Evolutionary conservation across 2,797 vertebrate genomes (phyloP).

Genomic region (Podarcis lilfordi): DNA sequence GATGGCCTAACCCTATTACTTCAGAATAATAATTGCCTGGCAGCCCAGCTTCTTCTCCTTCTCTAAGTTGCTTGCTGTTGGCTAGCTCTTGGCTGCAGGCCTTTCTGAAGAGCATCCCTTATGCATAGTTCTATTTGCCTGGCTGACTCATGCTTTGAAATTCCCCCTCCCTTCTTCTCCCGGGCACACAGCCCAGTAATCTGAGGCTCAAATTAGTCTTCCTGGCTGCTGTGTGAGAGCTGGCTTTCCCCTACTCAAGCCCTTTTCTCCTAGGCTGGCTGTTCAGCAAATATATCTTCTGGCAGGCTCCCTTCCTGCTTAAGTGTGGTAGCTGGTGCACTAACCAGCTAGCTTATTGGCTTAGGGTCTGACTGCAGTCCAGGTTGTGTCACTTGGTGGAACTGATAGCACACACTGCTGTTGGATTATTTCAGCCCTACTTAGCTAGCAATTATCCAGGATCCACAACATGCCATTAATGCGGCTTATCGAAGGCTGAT

Average conservation of each 20-base stretch:
- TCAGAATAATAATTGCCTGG: conserved; percentile 35
- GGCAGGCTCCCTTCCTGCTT: not conserved
- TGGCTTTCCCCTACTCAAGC: not conserved
- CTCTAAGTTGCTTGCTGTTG: conserved; percentile 29
- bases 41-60: conserved; percentile 1
- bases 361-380: not conserved
- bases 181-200: conserved; percentile 39
- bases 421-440: conserved; percentile 2
- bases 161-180: conserved; percentile 39
- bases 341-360: not conserved
- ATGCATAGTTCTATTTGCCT: conserved; percentile 29
- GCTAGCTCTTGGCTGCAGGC: conserved; percentile 47
- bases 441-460: not conserved
- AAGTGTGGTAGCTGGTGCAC: not conserved
- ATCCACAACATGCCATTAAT: too few relatives aligned
- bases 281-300: not conserved
- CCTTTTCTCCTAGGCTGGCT: not conserved
- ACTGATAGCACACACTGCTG: not conserved
- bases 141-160: conserved; percentile 56
- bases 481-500: not conserved
- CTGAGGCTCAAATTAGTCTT: conserved; percentile 20
- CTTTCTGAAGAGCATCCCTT: conserved; percentile 31
- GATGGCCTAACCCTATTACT: conserved; percentile 11
- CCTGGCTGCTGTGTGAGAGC: conserved; percentile 9
- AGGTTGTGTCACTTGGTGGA: not conserved